Base-by-base conservation (phyloP, 2,113 vertebrate genomes). In the Panthera uncia region DNA sequence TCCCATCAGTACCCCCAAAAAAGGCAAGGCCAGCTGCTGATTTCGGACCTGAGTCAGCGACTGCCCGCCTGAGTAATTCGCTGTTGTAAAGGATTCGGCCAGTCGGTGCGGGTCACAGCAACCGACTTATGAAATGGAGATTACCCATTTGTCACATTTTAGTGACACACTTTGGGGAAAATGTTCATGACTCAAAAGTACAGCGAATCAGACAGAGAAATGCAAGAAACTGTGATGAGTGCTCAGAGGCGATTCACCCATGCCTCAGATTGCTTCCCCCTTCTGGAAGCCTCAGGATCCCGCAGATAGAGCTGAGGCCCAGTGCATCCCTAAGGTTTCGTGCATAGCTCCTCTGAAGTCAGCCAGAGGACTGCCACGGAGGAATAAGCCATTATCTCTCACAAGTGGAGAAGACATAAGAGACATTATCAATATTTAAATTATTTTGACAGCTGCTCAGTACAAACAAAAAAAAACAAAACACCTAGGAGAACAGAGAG, bases 391-490 rank as follows among this genome's bases (percentile, higher is more conserved):
- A 55, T 68, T 55, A 10, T 73, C 29, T 81, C 55, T 89, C 50
- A 29, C 33, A n/a, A 84, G 18, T 31, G 41, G 15, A 12, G 21
- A 87, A 76, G 71, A 50, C 31, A 41, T 74, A 71, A 95, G 80
- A 94, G 94, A 88, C 38, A 18, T n/a, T 83, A 45, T 50, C 85
- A 73, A 52, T 79, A 63, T 66, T 82, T 86, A 55, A 63, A 19
- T 88, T 86, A 85, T 76, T 86, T 96, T 94, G 50, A 91, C 71
- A 89, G 68, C 66, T 95, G 68, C 52, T 86, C 82, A 9, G 21
- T 66, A 61, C 69, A 95, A 95, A 69, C 45, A 74, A 29, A 55
- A 73, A 89, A 76, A 19, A 91, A 33, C 23, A 52, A 74, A 71
- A 38, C 6, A 19, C n/a, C 71, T 61, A 52, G 36, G 18, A 82